Evolutionary conservation across 2,888 invertebrate genomes (phyloP), one percentile per base, ranked within the genome.

Genomic region (Pelosia muscerda): DNA sequence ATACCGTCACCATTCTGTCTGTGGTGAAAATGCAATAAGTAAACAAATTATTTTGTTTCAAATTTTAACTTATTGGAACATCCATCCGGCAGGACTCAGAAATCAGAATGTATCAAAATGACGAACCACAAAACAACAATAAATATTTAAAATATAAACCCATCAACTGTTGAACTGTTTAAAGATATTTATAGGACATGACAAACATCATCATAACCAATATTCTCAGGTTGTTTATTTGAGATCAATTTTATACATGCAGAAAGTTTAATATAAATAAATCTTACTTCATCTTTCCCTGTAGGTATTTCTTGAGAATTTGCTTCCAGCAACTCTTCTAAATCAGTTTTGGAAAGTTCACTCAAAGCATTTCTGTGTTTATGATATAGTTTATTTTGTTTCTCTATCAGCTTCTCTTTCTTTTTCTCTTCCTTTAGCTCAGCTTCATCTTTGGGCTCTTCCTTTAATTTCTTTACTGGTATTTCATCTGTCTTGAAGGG

Each of bases 281-380:
- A n/a, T n/a, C 89, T 88, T 92, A 98, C 97, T 86, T 95, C 96
- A 66, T 97, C 96, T 68, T 95, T 93, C 0, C 98, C 97, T 66
- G 87, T 66, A 0, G 97, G 96, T 65, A 97, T 86, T 55, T 95
- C 93, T 88, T 98, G 98, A 0, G 95, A 87, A 87, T 99, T 99
- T 19, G 89, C 84, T 75, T 96, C 95, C 25, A 99, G 93, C 38
- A 99, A 86, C 0, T 91, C 86, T 26, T 92, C 89, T 67, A 98
- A 90, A 22, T 97, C 96, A 0, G 87, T 81, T 81, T 96, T 98
- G 0, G 90, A 89, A 25, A 98, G 91, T 19, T 94, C 84, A 5
- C 91, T 90, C 11, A 95, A 74, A 2, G 86, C 86, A 28, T 75
- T 79, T 25, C 89, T 88, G 70, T 92, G 84, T 78, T 94, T 95